These are phyloP conservation scores for Drosophila kambysellisi DNA, from an alignment of 2,888 invertebrate genomes.

Conservation along the genomic window DNA sequence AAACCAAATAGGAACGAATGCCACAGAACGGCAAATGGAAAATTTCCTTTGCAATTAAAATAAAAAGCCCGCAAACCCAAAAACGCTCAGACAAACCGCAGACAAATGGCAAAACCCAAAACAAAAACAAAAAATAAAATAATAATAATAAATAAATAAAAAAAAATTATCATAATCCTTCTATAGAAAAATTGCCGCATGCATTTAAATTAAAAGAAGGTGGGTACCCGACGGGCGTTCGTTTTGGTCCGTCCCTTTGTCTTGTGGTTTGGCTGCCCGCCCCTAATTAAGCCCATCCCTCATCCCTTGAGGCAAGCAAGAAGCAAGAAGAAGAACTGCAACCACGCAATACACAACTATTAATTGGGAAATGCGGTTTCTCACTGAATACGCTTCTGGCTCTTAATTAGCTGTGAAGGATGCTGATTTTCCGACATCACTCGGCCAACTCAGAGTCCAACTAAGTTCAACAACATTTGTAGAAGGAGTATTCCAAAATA, in stretches of 20 bases:
- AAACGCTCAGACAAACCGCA: conserved; percentile 54
- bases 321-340: background rate
- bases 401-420: conserved; percentile 53
- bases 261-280: conserved; percentile 24
- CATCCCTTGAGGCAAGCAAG: background rate
- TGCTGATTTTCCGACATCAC: conserved; percentile 1
- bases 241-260: conserved; percentile 31
- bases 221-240: conserved; percentile 4
- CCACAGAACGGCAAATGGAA: conserved; percentile 53
- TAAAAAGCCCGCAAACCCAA: conserved; percentile 37
- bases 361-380: conserved; percentile 50
- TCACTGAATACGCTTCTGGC: conserved; percentile 43
- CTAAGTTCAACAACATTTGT: conserved; percentile 5
- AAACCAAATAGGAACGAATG: conserved; percentile 53
- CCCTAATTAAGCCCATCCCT: conserved; percentile 31
- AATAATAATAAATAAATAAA: background rate
- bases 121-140: background rate
- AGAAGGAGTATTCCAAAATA: background rate
- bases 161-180: conserved; percentile 6
- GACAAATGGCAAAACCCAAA: conserved; percentile 42
- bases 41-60: conserved; percentile 66
- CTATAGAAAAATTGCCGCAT: conserved; percentile 35
- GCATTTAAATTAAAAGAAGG: conserved; percentile 58
- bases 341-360: conserved; percentile 39
- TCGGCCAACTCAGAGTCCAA: background rate